These are phyloP conservation scores for Meloidogyne hapla DNA, from an alignment of 1,140 invertebrate species.

Conservation along the genomic window DNA sequence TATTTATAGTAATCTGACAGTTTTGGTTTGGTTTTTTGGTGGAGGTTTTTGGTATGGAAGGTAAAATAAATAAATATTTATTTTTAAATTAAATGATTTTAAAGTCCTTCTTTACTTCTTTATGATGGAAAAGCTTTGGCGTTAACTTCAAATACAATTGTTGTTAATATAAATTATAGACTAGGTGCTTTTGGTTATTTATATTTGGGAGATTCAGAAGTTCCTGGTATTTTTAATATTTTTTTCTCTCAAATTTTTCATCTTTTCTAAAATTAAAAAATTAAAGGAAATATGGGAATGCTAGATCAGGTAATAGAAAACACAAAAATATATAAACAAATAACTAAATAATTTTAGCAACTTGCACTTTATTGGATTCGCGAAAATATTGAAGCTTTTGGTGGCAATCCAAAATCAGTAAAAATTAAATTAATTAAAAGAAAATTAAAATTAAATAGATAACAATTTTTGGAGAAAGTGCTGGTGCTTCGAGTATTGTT, in stretches of 20 bases:
- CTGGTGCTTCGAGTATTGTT: conserved; percentile 86
- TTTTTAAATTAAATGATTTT: not conserved
- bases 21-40: conserved; percentile 63
- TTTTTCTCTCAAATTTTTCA: too few species aligned
- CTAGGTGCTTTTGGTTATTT: conserved; percentile 63
- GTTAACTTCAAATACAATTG: conserved; percentile 57
- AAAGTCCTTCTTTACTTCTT: conserved; percentile 55
- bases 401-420: conserved; percentile 78
- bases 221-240: conserved; percentile 75
- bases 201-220: conserved; percentile 69
- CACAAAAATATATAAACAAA: not conserved
- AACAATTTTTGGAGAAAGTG: conserved; percentile 95
- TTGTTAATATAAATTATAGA: conserved; percentile 63
- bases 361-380: conserved; percentile 87
- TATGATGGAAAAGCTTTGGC: conserved; percentile 63
- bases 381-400: conserved; percentile 84
- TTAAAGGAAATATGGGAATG: conserved; percentile 76
- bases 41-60: conserved; percentile 60
- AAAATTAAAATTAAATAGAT: conserved; percentile 64
- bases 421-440: not conserved
- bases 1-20: conserved; percentile 60
- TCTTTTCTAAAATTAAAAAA: too few species aligned
- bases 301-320: conserved; percentile 71
- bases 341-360: conserved; percentile 47
- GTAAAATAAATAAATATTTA: not conserved